Conservation (phyloP, 2,113 vertebrate species). For the Upupa epops region DNA sequence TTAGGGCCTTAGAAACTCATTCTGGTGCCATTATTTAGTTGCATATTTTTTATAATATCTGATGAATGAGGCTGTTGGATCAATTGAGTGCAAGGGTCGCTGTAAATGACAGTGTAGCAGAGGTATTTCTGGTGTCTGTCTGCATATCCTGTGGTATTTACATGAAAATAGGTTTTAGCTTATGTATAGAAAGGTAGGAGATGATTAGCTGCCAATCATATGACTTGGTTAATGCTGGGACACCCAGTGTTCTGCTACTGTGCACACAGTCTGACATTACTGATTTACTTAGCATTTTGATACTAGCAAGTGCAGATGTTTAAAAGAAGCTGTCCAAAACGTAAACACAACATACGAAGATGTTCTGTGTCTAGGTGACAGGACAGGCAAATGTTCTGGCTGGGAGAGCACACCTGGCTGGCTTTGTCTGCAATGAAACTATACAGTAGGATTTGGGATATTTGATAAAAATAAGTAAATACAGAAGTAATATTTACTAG, state of each 20-base stretch:
- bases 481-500: background rate
- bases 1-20: background rate
- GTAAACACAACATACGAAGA: background rate
- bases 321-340: background rate
- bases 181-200: constrained; percentile 2
- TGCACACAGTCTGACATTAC: constrained; percentile 15
- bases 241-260: background rate
- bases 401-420: background rate
- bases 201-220: constrained; percentile 60
- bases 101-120: background rate
- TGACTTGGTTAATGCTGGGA: background rate
- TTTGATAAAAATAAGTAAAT: background rate
- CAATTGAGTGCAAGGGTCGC: background rate
- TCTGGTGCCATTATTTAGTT: background rate
- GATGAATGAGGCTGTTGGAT: background rate
- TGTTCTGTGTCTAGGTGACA: background rate
- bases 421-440: background rate
- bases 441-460: background rate
- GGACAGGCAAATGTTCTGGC: background rate
- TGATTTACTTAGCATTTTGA: constrained; percentile 56
- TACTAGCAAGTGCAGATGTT: background rate
- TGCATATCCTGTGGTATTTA: background rate
- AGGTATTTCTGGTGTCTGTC: background rate
- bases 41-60: background rate
- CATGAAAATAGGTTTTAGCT: background rate